Conservation (phyloP, 2,113 vertebrate species). For the Eptesicus fuscus region DNA sequence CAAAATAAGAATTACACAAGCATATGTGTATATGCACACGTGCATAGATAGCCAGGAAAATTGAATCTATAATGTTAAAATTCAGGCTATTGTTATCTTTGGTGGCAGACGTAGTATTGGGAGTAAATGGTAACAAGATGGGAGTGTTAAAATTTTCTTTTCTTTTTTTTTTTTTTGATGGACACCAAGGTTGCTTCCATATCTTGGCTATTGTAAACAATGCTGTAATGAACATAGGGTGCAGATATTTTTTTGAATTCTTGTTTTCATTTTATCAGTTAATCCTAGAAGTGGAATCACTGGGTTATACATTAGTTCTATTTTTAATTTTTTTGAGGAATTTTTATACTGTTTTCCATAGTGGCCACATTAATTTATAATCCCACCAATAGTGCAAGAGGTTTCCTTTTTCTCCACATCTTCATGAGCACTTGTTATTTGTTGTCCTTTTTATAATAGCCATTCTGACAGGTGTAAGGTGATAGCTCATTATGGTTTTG, state of each 20-base stretch:
- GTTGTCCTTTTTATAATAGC: neutral
- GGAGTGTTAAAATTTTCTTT: neutral
- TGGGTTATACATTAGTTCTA: neutral
- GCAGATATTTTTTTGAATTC: neutral
- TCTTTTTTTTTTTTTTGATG: neutral
- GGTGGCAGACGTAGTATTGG: neutral
- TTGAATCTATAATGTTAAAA: neutral
- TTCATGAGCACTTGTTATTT: neutral
- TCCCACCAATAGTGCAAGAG: too few relatives aligned
- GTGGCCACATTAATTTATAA: neutral
- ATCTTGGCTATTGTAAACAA: neutral
- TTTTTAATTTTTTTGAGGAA: neutral
- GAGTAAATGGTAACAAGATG: neutral
- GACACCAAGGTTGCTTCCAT: too few relatives aligned
- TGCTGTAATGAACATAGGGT: neutral
- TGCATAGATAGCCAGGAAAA: neutral
- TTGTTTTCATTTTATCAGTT: neutral
- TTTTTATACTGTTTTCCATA: neutral
- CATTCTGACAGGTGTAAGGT: neutral
- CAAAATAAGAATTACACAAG: neutral
- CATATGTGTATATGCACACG: neutral
- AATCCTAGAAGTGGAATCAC: neutral
- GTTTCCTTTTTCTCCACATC: neutral
- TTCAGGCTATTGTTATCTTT: neutral
- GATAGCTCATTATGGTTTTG: neutral